A percentile compares a stretch with the other conserved stretches of the same genome.
Evolutionary conservation across 2,797 vertebrate species (phyloP).

Genomic region (Sebastes nivosus): DNA sequence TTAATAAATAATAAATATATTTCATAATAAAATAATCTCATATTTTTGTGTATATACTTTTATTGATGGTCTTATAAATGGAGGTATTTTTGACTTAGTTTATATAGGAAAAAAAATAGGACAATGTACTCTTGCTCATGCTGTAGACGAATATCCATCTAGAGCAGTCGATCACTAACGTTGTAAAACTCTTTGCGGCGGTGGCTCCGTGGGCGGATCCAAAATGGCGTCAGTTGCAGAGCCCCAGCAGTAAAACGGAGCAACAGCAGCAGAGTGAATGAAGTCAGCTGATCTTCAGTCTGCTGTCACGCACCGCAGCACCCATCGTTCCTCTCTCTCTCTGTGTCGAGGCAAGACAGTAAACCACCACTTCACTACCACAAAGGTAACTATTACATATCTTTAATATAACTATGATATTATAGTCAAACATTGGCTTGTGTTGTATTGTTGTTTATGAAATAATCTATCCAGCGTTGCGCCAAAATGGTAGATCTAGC

Average conservation of each 20-base stretch:
- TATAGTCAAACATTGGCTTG: neutral
- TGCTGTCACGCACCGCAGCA: slow-evolving; percentile 73
- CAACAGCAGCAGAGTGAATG: slow-evolving; percentile 68
- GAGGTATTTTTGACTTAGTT: too few species aligned
- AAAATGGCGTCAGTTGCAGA: slow-evolving; percentile 72
- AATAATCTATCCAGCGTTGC: neutral
- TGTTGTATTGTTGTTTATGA: neutral
- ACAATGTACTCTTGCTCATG: too few species aligned
- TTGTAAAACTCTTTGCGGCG: slow-evolving; percentile 33
- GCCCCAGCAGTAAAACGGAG: slow-evolving; percentile 56
- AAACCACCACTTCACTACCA: slow-evolving; percentile 42
- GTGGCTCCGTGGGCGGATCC: slow-evolving; percentile 57
- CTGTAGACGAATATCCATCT: neutral
- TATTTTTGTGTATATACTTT: too few species aligned
- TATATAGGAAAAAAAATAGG: too few species aligned
- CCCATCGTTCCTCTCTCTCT: slow-evolving; percentile 55
- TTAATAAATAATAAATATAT: too few species aligned
- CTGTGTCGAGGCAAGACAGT: slow-evolving; percentile 33
- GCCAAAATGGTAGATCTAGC: slow-evolving; percentile 42
- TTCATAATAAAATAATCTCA: too few species aligned
- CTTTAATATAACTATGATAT: too few species aligned
- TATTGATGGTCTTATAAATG: too few species aligned
- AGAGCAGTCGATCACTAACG: neutral
- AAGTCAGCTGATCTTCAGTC: slow-evolving; percentile 84
- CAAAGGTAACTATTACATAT: slow-evolving; percentile 64